Evolutionary conservation across 2,113 vertebrate genomes (phyloP), one percentile per base, ranked within the genome.

Genomic region (Xiphophorus hellerii): DNA sequence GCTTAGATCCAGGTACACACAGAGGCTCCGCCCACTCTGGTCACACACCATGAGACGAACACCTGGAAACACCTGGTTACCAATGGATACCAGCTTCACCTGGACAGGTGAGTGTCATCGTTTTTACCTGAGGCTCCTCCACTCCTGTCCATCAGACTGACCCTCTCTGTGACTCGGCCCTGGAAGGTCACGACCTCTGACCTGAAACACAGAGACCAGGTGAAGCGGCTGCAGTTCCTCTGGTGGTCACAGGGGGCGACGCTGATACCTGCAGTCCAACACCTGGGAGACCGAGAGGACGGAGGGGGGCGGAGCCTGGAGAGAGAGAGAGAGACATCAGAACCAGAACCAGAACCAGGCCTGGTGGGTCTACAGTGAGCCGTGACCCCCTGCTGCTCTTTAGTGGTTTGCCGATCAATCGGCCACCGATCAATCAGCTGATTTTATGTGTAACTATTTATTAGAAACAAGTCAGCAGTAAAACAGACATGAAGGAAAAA

Each of bases 11-110:
- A 96, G 73, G 76, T 96, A 97, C 1, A 96, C 42, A 3, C 94
- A 90, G 4, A 96, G 27, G 14, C 33, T 88, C 66, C 76, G 65
- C 33, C 89, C 89, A 72, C 78, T 85, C 30, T 77, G 22, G 69
- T 95, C 94, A 79, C 86, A 91, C 69, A 97, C 5, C 0, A 92
- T 94, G 70, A 97, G 91, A 70, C 95, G 94, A 61, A 95, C 65
- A 75, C 78, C 78, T 76, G 48, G 25, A 78, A 31, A 60, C 4
- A 64, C n/a, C 48, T 28, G 62, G 51, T 25, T 54, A 54, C 15
- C 20, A 25, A 9, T 9, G 51, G 51, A n/a, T 25, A 8, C 51
- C 51, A 8, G 48, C 44, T 48, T 25, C 27, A 54, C 42, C 29
- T 62, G 61, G 27, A 63, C 64, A 29, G 33, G 27, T 69, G 51